Base-by-base conservation (phyloP, 2,797 vertebrate species). In the Cottoperca gobio region DNA sequence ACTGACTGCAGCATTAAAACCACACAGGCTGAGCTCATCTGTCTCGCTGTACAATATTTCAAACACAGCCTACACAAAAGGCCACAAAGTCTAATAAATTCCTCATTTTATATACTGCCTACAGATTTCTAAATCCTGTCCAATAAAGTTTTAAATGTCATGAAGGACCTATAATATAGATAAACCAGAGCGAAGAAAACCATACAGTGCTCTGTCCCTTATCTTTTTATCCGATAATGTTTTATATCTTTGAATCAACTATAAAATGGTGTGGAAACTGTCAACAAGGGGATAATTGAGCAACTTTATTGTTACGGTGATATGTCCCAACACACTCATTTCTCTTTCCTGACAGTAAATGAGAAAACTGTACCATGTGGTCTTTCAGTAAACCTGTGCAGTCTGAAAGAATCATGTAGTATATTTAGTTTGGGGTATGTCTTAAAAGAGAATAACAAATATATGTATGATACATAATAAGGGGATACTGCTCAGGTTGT, bases 81-180 rank as follows among this genome's bases (percentile, higher is more conserved):
- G 95, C 93, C 95, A 95, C 87, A 81, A 85, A 95, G 96, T 95
- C 95, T 96, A 95, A 96, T 97, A 97, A 97, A 97, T 97, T 95
- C 95, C 95, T 95, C 94, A 93, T 96, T 97, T 98, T 97, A 97
- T 96, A 96, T 95, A 98, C 96, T 97, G 95, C 95, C 94, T 95
- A 94, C 95, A 97, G 96, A 97, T 97, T 96, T 97, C 95, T 93
- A 95, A 97, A 96, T 96, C 96, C 96, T 96, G 97, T 97, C 96
- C 96, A 97, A 97, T 98, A 98, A 98, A 97, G 95, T 97, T 97
- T 97, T 97, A 97, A 97, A 97, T 97, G 96, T 96, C 96, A 96
- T 97, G 95, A 95, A 94, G 97, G 97, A 95, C 95, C 96, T 95
- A 95, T 98, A 98, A 98, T 94, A 93, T 90, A 92, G 95, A 95